Evolutionary conservation across 2,797 vertebrate species (phyloP).

Genomic region (Xiphorhynchus erythropygius): DNA sequence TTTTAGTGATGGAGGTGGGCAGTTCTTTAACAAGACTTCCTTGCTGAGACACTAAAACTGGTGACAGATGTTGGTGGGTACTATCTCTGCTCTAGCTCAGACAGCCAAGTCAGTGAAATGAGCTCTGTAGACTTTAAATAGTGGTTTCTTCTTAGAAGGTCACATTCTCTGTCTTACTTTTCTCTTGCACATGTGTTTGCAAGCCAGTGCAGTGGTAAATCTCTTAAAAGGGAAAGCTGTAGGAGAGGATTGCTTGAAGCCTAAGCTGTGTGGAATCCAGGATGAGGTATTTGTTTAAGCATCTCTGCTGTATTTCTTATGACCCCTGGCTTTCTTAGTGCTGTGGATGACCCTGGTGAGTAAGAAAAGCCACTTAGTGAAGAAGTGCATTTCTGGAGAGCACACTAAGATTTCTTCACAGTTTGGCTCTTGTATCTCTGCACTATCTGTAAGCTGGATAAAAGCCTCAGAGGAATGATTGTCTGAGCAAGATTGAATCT

Average conservation of each 20-base stretch:
- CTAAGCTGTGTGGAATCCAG: background rate
- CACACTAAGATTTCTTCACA: background rate
- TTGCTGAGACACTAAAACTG: background rate
- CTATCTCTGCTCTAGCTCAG: background rate
- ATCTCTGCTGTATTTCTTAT: background rate
- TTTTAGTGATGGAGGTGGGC: background rate
- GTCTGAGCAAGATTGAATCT: constrained; percentile 55
- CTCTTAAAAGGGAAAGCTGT: background rate
- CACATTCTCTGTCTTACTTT: background rate
- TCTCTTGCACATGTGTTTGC: background rate
- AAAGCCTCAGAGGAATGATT: constrained; percentile 57
- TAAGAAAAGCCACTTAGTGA: background rate
- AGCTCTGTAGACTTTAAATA: background rate
- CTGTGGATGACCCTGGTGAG: background rate
- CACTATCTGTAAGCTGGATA: constrained; percentile 22
- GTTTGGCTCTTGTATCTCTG: background rate
- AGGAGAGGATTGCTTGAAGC: background rate
- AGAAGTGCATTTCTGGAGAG: background rate
- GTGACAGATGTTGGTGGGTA: background rate
- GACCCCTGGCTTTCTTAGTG: background rate
- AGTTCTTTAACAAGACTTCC: background rate
- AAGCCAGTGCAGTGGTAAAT: background rate
- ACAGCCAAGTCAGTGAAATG: background rate
- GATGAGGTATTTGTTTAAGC: constrained; percentile 18
- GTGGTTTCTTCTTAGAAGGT: background rate